Conservation (phyloP, 2,888 invertebrate genomes). For the Ormyrus labotus region DNA sequence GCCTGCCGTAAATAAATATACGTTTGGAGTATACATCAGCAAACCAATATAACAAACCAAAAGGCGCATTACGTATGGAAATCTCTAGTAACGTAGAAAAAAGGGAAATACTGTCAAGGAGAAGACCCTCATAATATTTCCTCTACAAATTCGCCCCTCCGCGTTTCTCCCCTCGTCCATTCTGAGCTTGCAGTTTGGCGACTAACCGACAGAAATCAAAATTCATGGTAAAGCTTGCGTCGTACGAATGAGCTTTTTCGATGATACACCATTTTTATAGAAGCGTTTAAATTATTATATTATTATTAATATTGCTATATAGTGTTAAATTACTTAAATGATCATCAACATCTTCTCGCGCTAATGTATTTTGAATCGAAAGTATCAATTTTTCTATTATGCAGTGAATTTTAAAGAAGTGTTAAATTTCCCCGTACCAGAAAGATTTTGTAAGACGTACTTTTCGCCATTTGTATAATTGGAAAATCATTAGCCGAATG, state of each 20-base stretch:
- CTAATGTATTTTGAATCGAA: too few species aligned
- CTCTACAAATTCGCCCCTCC: neutral
- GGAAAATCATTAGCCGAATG: too few species aligned
- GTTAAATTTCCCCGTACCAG: too few species aligned
- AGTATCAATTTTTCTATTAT: too few species aligned
- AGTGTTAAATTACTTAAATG: too few species aligned
- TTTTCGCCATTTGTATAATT: too few species aligned
- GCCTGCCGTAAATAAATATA: conserved; percentile 27
- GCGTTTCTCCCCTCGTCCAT: neutral
- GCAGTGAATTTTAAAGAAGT: too few species aligned
- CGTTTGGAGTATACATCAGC: conserved; percentile 26
- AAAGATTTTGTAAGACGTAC: too few species aligned
- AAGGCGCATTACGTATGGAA: conserved; percentile 44
- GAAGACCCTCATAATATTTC: neutral
- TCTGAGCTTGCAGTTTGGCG: neutral
- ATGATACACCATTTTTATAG: too few species aligned
- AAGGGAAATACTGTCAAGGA: neutral
- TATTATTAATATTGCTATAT: too few species aligned
- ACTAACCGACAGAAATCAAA: conserved; percentile 26
- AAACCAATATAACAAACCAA: conserved; percentile 13
- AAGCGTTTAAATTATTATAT: too few species aligned
- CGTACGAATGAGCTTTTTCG: neutral
- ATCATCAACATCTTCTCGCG: too few species aligned
- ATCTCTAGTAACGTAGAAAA: conserved; percentile 23
- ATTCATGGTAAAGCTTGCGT: conserved; percentile 16